Evolutionary conservation across 2,797 vertebrate species (phyloP), one percentile per base, ranked within the genome.

Genomic region (Sphaeramia orbicularis): DNA sequence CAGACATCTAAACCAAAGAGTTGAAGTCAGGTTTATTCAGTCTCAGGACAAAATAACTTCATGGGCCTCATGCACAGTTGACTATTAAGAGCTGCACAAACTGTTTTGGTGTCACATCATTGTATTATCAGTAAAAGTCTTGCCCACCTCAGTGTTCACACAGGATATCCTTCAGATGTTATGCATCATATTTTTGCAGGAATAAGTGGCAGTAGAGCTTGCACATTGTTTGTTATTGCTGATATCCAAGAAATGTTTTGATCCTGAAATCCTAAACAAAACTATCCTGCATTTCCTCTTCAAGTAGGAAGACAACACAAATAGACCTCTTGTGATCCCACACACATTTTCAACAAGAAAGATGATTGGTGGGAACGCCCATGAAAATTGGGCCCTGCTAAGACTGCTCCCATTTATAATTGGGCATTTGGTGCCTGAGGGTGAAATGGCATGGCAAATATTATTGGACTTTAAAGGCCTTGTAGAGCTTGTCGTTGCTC

Each of bases 391-490:
- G 67, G 24, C 19, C 18, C 42, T 80, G 4, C 24, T 80, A 44
- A 4, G 43, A 35, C 63, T 85, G 7, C 50, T 79, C n/a, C 76
- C 69, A 37, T 82, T 80, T 74, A 24, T 80, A 0, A 11, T 67
- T 30, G 68, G 68, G 42, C 60, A 58, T 30, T 27, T 64, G 14
- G 8, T 81, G 44, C 78, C 71, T 62, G 56, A 78, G 14, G 48
- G 24, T 75, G 74, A 78, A 35, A 65, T 64, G 16, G 69, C 69
- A 57, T 86, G 74, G 77, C 60, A 74, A 45, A 67, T 86, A 7
- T 11, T 84, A 11, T 6, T 78, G n/a, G 77, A 86, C 12, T 49
- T 83, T 19, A 86, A 86, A 24, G 66, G 80, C 55, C 75, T 71
- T 10, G 70, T 58, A 4, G 35, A 83, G 14, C 71, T 80, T 50